Evolutionary conservation across 2,113 vertebrate genomes (phyloP), one percentile per base, ranked within the genome.

Genomic region (Antechinus flavipes): DNA sequence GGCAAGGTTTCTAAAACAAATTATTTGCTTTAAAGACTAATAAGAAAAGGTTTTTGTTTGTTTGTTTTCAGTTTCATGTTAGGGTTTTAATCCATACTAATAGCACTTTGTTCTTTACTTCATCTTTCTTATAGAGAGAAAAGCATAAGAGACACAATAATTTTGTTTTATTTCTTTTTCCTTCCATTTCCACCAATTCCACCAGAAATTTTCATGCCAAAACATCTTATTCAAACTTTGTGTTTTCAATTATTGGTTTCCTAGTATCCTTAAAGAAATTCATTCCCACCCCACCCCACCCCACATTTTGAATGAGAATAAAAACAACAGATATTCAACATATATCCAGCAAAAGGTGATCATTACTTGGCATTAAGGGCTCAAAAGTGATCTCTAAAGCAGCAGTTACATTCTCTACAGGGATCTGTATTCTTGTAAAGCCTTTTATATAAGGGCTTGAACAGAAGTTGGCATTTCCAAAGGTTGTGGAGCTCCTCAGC

Each of bases 401-500:
- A 95, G 42, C 91, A 97, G 96, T 93, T 97, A 68, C 42, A 76
- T 94, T 54, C 93, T 95, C 23, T 93, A 96, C 92, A 98, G 95
- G 68, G 91, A 98, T 95, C 49, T 54, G 76, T 94, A 53, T 30
- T 10, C 93, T 97, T 54, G 95, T 94, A 46, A 96, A 98, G 97
- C 91, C 92, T 97, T 96, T 94, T 95, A 95, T 91, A 96, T 94
- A 94, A 95, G 96, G 54, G 96, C 94, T 95, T 98, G 96, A 96
- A 94, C 95, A 95, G 94, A 90, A 96, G 94, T 89, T 98, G 98
- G 94, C 98, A 98, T 99, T 99, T 99, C 97, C 96, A 98, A 98
- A 98, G 98, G 98, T 98, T 98, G 98, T 93, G 90, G 97, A 94
- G 91, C 95, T 98, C 94, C 97, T 98, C 93, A 95, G 94, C 95